Evolutionary conservation across 2,888 invertebrate genomes (phyloP), one percentile per base, ranked within the genome.

Genomic region (Agrochola circellaris): DNA sequence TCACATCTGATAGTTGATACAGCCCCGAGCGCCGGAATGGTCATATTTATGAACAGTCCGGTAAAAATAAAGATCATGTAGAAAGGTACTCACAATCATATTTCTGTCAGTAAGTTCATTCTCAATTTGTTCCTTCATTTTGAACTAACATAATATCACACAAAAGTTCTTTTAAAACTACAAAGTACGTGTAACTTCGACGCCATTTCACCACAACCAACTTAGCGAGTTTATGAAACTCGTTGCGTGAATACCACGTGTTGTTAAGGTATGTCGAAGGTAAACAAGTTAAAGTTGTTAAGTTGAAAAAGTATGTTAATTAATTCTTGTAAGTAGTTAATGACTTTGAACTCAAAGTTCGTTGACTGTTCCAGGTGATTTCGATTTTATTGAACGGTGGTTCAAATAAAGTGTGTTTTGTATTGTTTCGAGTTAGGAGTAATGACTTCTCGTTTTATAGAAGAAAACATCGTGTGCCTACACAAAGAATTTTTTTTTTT

Each of bases 231-330:
- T 56, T 20, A 23, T 0, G n/a, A 38, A 30, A 79, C 45, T 17
- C 17, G 64, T 73, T 80, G 60, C 42, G 54, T 69, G 48, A 71
- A 79, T 9, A 73, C 69, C 85, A 81, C 81, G 85, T 75, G 82
- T 60, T 34, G 48, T 68, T 48, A 45, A 65, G 78, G 6, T 38
- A 79, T 66, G 23, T 42, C 23, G 65, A 82, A 82, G 85, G 85
- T 67, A 74, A 81, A 81, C 81, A 60, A 75, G 54, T 62, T 58
- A 23, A 34, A 26, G 62, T 15, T 9, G 2, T 15, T 70, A n/a
- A 30, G 42, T 26, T 20, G 54, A 51, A 80, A 82, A 84, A 84
- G 74, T 81, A 71, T 84, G 75, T 26, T 74, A 80, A 82, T 84
- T 54, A 13, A 65, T 80, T 60, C 30, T 17, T 54, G 20, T 23